Percentiles rank a stretch among this genome's conserved stretches.
These are phyloP conservation scores for Entomobrya proxima DNA, from an alignment of 2,888 invertebrate genomes.

Conservation along the genomic window DNA sequence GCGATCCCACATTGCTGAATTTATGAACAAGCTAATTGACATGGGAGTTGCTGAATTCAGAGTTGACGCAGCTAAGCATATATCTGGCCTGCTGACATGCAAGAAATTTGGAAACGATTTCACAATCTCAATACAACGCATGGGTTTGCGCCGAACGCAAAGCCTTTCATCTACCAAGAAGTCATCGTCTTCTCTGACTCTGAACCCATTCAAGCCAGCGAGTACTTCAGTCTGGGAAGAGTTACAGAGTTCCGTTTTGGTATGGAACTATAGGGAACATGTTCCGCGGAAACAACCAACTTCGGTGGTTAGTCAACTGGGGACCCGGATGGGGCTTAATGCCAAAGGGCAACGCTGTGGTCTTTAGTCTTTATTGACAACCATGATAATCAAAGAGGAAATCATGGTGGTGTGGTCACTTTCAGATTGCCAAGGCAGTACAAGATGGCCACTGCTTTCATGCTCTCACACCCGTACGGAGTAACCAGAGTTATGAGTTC, in stretches of 20 bases:
- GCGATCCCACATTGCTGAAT: conserved; percentile 82
- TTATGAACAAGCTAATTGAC: conserved; percentile 83
- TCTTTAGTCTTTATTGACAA: conserved; percentile 86
- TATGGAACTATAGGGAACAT: conserved; percentile 81
- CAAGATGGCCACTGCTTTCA: conserved; percentile 87
- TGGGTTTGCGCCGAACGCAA: conserved; percentile 73
- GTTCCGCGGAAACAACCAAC: conserved; percentile 77
- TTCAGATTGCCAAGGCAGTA: conserved; percentile 71
- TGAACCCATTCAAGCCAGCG: conserved; percentile 77
- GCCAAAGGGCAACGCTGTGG: conserved; percentile 81
- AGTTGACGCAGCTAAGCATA: conserved; percentile 80
- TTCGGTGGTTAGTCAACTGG: conserved; percentile 51
- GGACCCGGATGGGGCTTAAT: conserved; percentile 82
- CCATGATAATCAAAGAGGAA: conserved; percentile 89
- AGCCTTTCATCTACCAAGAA: conserved; percentile 76
- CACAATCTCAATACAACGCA: conserved; percentile 75
- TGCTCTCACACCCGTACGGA: conserved; percentile 91
- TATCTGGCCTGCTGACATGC: no score
- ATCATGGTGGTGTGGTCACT: conserved; percentile 71
- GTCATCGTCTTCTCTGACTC: conserved; percentile 74
- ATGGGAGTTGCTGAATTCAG: conserved; percentile 90
- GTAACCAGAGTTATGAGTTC: conserved; percentile 85
- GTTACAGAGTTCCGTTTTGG: conserved; percentile 81
- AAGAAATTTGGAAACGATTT: no score
- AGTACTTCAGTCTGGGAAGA: conserved; percentile 77